These are phyloP conservation scores for Parauchenoglanis punctatus DNA, from an alignment of 2,797 vertebrate species.

Conservation along the genomic window DNA sequence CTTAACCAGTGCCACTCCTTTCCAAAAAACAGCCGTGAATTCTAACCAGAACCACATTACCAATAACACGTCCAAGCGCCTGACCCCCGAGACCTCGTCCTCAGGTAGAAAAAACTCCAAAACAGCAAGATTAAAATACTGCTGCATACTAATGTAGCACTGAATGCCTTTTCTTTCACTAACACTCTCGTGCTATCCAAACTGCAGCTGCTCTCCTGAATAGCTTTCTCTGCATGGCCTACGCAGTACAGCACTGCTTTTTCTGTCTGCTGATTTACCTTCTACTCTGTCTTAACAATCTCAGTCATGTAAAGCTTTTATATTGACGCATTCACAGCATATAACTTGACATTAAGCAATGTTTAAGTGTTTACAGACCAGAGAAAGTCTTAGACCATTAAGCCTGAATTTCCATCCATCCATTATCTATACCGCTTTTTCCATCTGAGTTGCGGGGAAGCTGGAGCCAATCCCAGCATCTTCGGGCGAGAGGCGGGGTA, in stretches of 20 bases:
- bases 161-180: conserved; percentile 25
- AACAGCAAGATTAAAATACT: conserved; percentile 49
- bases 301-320: not conserved
- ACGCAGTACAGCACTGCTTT: conserved; percentile 15
- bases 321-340: not conserved
- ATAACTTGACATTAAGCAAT: not conserved
- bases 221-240: conserved; percentile 40
- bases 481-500: too few species aligned
- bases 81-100: not conserved
- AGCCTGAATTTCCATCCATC: not conserved
- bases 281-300: conserved; percentile 34
- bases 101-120: conserved; percentile 77
- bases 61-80: conserved; percentile 53
- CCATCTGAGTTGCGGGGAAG: too few species aligned
- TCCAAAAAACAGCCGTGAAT: conserved; percentile 78
- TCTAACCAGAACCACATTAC: conserved; percentile 59
- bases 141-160: conserved; percentile 52
- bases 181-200: conserved; percentile 23
- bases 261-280: not conserved
- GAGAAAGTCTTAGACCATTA: not conserved
- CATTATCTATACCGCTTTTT: too few species aligned
- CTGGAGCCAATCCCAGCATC: too few species aligned
- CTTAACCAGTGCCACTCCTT: conserved; percentile 70
- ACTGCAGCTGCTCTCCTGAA: conserved; percentile 32
- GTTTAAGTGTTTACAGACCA: not conserved